Conservation (phyloP, 2,113 vertebrate species). For the Marmota flaviventris region DNA sequence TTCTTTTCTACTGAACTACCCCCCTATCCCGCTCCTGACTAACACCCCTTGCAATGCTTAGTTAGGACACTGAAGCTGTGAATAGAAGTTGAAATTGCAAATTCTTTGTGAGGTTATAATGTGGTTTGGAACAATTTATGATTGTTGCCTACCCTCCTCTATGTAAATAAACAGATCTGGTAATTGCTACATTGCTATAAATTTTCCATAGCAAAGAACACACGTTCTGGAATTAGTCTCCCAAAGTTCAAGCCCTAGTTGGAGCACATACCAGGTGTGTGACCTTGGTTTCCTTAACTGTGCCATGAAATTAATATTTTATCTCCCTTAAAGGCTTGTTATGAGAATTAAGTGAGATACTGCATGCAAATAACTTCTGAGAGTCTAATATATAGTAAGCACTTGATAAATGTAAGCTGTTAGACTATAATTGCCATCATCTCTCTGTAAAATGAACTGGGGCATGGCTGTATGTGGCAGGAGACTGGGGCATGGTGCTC, state of each 20-base stretch:
- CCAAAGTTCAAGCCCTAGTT: background rate
- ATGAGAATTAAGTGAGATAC: background rate
- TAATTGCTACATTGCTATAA: background rate
- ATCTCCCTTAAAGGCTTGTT: background rate
- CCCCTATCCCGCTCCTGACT: no score
- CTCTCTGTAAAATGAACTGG: background rate
- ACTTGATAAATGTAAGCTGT: background rate
- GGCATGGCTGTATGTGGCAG: background rate
- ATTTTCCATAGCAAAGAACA: background rate
- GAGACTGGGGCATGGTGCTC: background rate
- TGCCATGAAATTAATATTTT: background rate
- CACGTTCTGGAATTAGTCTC: slow-evolving; percentile 2
- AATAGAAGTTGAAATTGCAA: slow-evolving; percentile 9
- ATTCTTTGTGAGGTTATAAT: background rate
- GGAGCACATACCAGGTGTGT: background rate
- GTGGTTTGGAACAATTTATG: slow-evolving; percentile 40
- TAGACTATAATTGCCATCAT: background rate
- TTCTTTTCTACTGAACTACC: background rate
- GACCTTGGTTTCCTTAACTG: background rate
- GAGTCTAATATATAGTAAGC: background rate
- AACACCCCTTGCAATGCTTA: background rate
- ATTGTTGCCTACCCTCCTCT: background rate
- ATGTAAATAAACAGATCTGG: slow-evolving; percentile 39
- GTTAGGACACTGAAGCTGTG: background rate
- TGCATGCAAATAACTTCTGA: background rate